Conservation (phyloP, 1,140 invertebrate genomes). For the Berghia stephanieae region DNA sequence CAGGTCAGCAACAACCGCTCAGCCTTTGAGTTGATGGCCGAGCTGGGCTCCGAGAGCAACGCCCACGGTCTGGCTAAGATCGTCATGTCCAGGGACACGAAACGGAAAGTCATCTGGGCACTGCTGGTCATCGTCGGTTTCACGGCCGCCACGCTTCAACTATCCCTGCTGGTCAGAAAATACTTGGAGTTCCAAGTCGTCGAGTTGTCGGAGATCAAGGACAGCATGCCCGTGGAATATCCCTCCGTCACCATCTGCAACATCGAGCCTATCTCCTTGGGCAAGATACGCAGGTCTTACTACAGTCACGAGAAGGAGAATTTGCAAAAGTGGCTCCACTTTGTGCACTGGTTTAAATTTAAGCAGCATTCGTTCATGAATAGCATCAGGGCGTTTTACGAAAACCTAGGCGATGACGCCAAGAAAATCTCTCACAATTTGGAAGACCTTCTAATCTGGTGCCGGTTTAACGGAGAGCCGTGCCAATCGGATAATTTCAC, state of each 20-base stretch:
- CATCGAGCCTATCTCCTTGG: conserved; percentile 53
- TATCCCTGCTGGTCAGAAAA: conserved; percentile 57
- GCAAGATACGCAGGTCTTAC: conserved; percentile 39
- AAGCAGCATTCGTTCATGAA: conserved; percentile 44
- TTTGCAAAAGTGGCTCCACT: conserved; percentile 49
- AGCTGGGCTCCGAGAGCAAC: conserved; percentile 61
- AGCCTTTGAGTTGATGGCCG: conserved; percentile 51
- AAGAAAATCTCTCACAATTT: conserved; percentile 51
- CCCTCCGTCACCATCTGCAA: conserved; percentile 60
- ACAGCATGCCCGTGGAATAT: conserved; percentile 61
- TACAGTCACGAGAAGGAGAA: conserved; percentile 34
- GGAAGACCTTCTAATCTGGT: conserved; percentile 54
- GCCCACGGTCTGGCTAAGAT: conserved; percentile 61
- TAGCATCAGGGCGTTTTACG: conserved; percentile 56
- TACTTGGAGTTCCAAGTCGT: conserved; percentile 59
- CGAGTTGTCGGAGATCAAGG: conserved; percentile 60
- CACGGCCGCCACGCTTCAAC: conserved; percentile 58
- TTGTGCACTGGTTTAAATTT: conserved; percentile 36
- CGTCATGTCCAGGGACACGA: conserved; percentile 54
- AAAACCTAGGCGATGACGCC: conserved; percentile 53
- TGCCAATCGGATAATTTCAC: conserved; percentile 54
- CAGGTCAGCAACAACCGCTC: conserved; percentile 19
- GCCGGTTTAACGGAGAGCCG: conserved; percentile 52
- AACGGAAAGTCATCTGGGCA: conserved; percentile 57
- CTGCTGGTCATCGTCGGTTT: conserved; percentile 60